Evolutionary conservation across 2,797 vertebrate species (phyloP).

Genomic region (Eutrigla gurnardus): DNA sequence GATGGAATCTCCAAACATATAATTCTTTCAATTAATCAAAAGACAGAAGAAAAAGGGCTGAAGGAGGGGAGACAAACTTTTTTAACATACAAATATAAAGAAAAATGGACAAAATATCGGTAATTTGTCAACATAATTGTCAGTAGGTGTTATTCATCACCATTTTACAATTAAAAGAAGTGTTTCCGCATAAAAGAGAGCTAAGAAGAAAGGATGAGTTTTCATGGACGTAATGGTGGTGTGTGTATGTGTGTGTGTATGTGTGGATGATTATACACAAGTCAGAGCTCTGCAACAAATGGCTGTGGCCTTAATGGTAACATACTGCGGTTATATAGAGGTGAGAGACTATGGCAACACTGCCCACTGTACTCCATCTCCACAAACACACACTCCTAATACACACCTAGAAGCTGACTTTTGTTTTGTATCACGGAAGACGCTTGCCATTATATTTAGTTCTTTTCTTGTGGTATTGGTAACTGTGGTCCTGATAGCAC

Average conservation of each 20-base stretch:
- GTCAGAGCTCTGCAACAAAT: too few species aligned
- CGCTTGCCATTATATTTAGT: too few species aligned
- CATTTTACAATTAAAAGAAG: background rate
- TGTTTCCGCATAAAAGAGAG: background rate
- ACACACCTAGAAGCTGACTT: too few species aligned
- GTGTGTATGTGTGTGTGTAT: background rate
- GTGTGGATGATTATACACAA: background rate
- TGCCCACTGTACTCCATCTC: too few species aligned
- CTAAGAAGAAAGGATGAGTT: background rate
- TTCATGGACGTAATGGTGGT: background rate
- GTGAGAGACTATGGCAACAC: too few species aligned
- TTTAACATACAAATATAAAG: background rate
- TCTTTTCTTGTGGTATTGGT: too few species aligned
- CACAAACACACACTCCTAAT: too few species aligned
- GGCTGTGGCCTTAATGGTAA: too few species aligned
- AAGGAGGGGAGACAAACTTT: background rate
- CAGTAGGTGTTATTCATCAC: background rate
- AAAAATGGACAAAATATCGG: background rate
- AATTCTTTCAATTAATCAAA: slow-evolving; percentile 32
- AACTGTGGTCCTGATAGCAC: too few species aligned
- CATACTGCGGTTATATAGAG: too few species aligned
- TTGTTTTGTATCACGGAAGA: too few species aligned
- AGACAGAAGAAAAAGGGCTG: background rate
- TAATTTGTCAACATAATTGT: background rate
- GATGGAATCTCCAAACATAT: slow-evolving; percentile 36